Evolutionary conservation across 1,140 invertebrate genomes (phyloP).

Genomic region (Drosophila saltans): DNA sequence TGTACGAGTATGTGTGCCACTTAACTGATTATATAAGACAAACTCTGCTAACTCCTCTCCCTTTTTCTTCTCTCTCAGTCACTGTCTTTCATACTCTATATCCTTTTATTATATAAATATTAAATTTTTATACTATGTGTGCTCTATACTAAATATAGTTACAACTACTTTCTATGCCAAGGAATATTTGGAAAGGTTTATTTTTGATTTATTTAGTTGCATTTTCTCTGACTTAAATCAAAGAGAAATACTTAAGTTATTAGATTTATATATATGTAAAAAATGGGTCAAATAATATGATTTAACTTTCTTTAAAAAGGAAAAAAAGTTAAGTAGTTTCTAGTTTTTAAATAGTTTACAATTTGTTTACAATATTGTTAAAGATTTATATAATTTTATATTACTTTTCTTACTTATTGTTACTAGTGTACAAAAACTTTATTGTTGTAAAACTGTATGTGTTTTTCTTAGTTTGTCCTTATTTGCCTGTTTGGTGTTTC

Average conservation of each 20-base stretch:
- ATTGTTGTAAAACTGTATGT: no score
- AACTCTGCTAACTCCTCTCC: constrained; percentile 20
- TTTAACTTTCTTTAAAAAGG: no score
- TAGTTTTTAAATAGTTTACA: no score
- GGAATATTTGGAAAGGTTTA: neutral
- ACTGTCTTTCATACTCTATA: constrained; percentile 4
- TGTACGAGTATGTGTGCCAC: constrained; percentile 50
- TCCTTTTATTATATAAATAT: constrained; percentile 39
- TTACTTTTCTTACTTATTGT: neutral
- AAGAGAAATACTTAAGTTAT: neutral
- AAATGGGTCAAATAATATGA: no score
- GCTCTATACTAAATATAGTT: neutral
- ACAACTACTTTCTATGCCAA: neutral
- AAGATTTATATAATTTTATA: no score
- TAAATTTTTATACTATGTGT: constrained; percentile 45
- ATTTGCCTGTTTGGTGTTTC: neutral
- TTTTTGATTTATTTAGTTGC: neutral
- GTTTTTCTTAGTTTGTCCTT: neutral
- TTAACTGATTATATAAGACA: constrained; percentile 76
- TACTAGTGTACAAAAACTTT: no score
- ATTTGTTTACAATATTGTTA: no score
- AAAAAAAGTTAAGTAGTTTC: no score
- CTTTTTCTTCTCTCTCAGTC: constrained; percentile 13
- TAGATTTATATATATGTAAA: no score
- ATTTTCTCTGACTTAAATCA: neutral